Evolutionary conservation across 2,113 vertebrate species (phyloP), one percentile per base, ranked within the genome.

Genomic region (Larimichthys crocea): DNA sequence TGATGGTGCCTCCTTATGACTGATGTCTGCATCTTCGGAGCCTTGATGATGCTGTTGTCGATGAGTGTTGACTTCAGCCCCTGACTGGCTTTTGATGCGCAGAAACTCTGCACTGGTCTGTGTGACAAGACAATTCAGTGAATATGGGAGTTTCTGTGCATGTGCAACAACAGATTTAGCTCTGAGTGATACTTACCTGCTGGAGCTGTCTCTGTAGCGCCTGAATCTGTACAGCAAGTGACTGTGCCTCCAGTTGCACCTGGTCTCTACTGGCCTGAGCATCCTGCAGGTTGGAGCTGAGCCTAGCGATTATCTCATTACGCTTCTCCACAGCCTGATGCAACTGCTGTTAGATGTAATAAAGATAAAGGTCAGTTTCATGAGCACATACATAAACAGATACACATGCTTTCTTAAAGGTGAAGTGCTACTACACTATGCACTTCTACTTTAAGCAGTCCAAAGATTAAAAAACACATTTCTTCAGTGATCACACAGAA

Each of bases 121-220:
- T 19, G 65, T 49, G 60, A 52, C 26, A 87, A 86, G 42, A 79
- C 1, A 78, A 26, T 26, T 50, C 14, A 24, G 42, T 84, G 2
- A 72, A 68, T 0, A 81, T 63, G 17, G 35, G 35, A 40, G 7
- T 40, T 76, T 49, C 1, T 57, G 29, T 24, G 35, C 17, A 3
- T 61, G 65, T 50, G n/a, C 26, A 66, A 35, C 44, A 2, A 55
- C 46, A 63, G 14, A 42, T 80, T 53, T 17, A 74, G 55, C 20
- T 80, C n/a, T 67, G 26, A 83, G 40, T 48, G n/a, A 17, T 48
- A 48, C 35, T 73, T 74, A 96, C 96, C 94, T 97, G 94, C 44
- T 96, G 94, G 19, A 97, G 93, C 76, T 96, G 96, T 48, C 86
- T 94, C 75, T 98, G 95, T 2, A 97, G 84, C 0, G 89, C 92